phyloP scores from a whole-genome alignment of 2,888 invertebrate genomes.

The Aethes cnicana region DNA sequence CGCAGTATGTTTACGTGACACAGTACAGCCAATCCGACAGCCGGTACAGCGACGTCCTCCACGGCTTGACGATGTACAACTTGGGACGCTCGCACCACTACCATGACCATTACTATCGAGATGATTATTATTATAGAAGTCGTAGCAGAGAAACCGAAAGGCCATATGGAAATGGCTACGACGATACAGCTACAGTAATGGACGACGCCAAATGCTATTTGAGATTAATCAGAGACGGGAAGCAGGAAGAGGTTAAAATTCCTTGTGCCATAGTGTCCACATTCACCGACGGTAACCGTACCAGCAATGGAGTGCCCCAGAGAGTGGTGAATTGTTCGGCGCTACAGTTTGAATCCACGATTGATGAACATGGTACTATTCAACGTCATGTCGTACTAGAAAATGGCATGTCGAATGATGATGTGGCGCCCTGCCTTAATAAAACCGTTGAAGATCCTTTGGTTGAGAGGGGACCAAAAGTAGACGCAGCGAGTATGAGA shows the following conservation, averaged over 20 bases:
- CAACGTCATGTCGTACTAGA: neutral
- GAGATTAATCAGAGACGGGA: conserved; percentile 13
- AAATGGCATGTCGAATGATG: neutral
- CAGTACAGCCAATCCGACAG: conserved; percentile 12
- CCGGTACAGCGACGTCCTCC: conserved; percentile 14
- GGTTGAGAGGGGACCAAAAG: conserved; percentile 22
- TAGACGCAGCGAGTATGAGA: conserved; percentile 23
- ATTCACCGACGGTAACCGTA: conserved; percentile 15
- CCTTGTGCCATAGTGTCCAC: conserved; percentile 37
- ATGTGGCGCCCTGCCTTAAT: conserved; percentile 2
- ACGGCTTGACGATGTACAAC: conserved; percentile 20
- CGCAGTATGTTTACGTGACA: conserved; percentile 15
- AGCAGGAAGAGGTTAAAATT: conserved; percentile 26
- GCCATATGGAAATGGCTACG: too few relatives aligned
- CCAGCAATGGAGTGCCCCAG: too few relatives aligned
- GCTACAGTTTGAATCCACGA: neutral
- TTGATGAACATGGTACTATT: neutral
- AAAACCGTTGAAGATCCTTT: conserved; percentile 29
- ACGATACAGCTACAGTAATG: too few relatives aligned
- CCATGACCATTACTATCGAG: conserved; percentile 9
- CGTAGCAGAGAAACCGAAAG: too few relatives aligned
- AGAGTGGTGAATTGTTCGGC: too few relatives aligned
- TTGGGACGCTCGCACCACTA: conserved; percentile 11
- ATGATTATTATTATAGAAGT: too few relatives aligned
- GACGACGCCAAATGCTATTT: conserved; percentile 21